These are phyloP conservation scores for Mastomys natalensis DNA, from an alignment of 2,113 vertebrate species.

Conservation along the genomic window DNA sequence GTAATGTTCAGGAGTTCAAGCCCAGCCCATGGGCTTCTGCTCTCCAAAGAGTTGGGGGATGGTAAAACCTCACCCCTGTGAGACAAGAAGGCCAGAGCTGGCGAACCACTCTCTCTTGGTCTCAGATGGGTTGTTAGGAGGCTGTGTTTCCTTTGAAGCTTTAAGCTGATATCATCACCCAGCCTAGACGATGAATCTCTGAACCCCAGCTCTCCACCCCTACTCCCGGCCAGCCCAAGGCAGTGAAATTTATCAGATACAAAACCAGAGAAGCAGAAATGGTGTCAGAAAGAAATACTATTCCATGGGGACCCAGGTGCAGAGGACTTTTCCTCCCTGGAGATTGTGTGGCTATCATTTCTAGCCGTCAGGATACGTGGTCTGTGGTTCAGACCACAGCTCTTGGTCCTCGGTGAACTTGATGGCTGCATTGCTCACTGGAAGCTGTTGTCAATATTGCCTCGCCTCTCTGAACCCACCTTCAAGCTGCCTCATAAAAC, in stretches of 20 bases:
- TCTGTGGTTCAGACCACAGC: no score
- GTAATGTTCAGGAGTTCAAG: neutral
- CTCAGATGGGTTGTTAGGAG: neutral
- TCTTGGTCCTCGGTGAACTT: neutral
- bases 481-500: neutral
- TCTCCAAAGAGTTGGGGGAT: neutral
- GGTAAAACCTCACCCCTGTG: neutral
- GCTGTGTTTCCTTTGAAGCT: neutral
- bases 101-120: neutral
- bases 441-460: no score
- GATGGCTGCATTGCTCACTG: accelerated
- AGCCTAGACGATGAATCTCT: neutral
- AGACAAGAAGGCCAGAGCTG: neutral
- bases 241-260: neutral
- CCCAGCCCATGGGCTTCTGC: neutral
- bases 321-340: neutral
- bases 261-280: neutral
- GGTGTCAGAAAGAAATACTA: neutral
- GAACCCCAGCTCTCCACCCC: no score
- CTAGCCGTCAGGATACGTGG: neutral
- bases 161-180: neutral
- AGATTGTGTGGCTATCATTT: neutral
- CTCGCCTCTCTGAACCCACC: neutral
- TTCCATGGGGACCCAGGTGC: accelerated
- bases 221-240: neutral